Percentiles rank a stretch among this genome's conserved stretches.
These are phyloP conservation scores for Pterostichus niger DNA, from an alignment of 2,888 invertebrate genomes.

Conservation along the genomic window DNA sequence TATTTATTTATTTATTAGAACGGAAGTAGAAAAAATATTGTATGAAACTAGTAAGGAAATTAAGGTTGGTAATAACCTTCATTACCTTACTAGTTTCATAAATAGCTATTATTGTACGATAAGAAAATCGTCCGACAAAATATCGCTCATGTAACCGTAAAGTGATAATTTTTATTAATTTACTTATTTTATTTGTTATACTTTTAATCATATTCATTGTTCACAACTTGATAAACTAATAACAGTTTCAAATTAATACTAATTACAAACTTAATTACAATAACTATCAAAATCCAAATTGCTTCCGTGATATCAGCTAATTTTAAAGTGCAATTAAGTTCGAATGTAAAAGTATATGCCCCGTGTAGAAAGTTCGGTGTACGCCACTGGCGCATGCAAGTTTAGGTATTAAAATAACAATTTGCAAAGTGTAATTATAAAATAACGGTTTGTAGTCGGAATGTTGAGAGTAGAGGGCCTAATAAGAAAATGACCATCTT, in stretches of 20 bases:
- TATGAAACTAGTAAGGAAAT: too few relatives aligned
- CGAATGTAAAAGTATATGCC: background rate
- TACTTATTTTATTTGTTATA: background rate
- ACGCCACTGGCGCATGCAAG: conserved; percentile 11
- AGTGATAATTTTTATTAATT: too few relatives aligned
- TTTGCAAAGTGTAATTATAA: conserved; percentile 56
- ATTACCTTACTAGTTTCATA: too few relatives aligned
- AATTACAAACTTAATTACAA: background rate
- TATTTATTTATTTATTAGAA: too few relatives aligned
- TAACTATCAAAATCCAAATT: background rate
- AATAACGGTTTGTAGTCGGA: conserved; percentile 44
- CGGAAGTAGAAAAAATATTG: too few relatives aligned
- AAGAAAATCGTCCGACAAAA: too few relatives aligned
- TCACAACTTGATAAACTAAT: conserved; percentile 2
- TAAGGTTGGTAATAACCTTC: too few relatives aligned
- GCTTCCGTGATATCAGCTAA: background rate
- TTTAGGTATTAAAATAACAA: conserved; percentile 54
- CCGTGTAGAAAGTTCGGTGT: background rate
- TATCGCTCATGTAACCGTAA: too few relatives aligned
- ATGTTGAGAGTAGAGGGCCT: conserved; percentile 32
- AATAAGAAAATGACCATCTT: conserved; percentile 54
- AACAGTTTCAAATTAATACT: conserved; percentile 5
- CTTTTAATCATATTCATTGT: background rate
- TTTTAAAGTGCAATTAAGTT: conserved; percentile 21
- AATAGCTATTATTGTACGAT: too few relatives aligned